These are phyloP conservation scores for Drosophila pegasa DNA, from an alignment of 2,888 invertebrate genomes.

Conservation along the genomic window DNA sequence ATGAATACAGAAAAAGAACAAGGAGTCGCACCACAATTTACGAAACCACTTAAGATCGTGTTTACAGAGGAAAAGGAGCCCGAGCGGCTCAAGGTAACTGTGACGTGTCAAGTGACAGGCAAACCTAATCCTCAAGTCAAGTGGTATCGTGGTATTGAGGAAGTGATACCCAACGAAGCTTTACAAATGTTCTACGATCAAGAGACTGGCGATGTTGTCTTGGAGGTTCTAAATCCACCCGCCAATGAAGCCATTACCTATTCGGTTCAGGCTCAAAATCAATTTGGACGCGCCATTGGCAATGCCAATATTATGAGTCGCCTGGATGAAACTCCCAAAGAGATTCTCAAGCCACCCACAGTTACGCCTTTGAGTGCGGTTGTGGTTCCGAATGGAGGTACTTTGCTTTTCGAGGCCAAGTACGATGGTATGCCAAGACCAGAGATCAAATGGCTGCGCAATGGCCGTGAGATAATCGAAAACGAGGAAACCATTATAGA, in stretches of 20 bases:
- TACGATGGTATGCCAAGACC: conserved; percentile 90
- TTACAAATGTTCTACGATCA: conserved; percentile 87
- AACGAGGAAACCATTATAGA: conserved; percentile 87
- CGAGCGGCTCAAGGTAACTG: conserved; percentile 87
- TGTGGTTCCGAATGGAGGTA: conserved; percentile 89
- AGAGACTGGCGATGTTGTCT: conserved; percentile 87
- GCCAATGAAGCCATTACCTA: conserved; percentile 89
- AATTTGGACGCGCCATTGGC: conserved; percentile 90
- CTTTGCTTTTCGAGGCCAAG: conserved; percentile 89
- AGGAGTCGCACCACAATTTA: conserved; percentile 89
- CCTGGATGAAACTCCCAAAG: conserved; percentile 82
- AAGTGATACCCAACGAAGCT: conserved; percentile 87
- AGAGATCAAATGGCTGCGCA: conserved; percentile 93
- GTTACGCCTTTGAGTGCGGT: conserved; percentile 92
- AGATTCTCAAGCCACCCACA: conserved; percentile 88
- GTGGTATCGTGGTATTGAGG: conserved; percentile 89
- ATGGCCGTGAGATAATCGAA: conserved; percentile 90
- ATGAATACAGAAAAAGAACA: conserved; percentile 88
- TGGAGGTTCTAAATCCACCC: conserved; percentile 88
- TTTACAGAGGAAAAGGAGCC: conserved; percentile 86
- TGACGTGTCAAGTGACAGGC: conserved; percentile 89
- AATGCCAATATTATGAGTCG: conserved; percentile 89
- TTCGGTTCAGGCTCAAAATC: conserved; percentile 90
- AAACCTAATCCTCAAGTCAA: conserved; percentile 89
- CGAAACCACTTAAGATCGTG: conserved; percentile 88